Base-by-base conservation (phyloP, 2,797 vertebrate species). In the Dicrostonyx torquatus region DNA sequence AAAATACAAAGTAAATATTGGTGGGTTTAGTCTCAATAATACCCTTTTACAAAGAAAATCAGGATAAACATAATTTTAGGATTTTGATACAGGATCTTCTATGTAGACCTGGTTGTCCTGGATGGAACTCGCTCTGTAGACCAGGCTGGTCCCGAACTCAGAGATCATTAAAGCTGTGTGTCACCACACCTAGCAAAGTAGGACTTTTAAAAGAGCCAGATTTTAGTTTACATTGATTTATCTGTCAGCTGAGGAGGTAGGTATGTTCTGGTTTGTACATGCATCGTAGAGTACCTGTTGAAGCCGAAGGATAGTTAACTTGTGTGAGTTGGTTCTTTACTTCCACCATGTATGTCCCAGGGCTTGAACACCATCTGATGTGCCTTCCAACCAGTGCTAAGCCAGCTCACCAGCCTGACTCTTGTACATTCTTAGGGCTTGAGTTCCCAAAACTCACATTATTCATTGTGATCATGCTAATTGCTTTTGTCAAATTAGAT, bases 161-260 rank as follows among this genome's bases (percentile, higher is more conserved):
- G 66, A 37, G 68, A 18, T 70, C 29, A 55, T 55, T 77, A 77
- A 34, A 50, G 75, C 45, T 50, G 45, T 50, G 8, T 34, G 31
- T 31, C 17, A 77, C 75, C 29, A 34, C 29, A 53, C 34, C 50
- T 34, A 79, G 50, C 50, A 79, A 79, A 79, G 20, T 22, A 50
- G 31, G 10, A 66, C 31, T 68, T n/a, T 55, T 60, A 34, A 50
- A 40, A 75, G n/a, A 84, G 31, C 55, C 26, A 64, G 17, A 11
- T n/a, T 87, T 95, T 70, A 18, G 43, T 87, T 92, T 87, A 12
- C 80, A 79, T 2, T 91, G 45, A 89, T 92, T 93, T 89, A 26
- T 58, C 5, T 84, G 50, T 73, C 0, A 62, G 14, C 50, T 64
- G 66, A 79, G 26, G 34, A 29, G 58, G n/a, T 9, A 5, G n/a